A percentile compares a stretch with the other conserved stretches of the same genome.
These are phyloP conservation scores for Allolobophora icterica DNA, from an alignment of 2,888 invertebrate genomes.

Conservation along the genomic window DNA sequence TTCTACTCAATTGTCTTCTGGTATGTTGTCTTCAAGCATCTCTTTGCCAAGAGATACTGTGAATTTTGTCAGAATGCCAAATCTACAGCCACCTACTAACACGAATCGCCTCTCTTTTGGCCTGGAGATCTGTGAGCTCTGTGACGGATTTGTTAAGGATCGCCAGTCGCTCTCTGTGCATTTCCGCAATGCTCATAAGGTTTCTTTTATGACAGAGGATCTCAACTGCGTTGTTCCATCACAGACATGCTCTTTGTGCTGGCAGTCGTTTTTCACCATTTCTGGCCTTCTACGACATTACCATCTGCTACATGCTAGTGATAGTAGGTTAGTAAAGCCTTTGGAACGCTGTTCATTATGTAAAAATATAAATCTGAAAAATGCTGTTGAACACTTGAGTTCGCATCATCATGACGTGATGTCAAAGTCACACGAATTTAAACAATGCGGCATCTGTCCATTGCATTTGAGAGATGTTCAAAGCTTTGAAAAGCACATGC, in stretches of 20 bases:
- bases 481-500: slow-evolving; percentile 19
- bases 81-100: background rate
- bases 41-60: background rate
- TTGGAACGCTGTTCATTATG: background rate
- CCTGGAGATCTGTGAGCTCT: slow-evolving; percentile 8
- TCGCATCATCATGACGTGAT: background rate
- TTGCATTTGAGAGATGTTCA: background rate
- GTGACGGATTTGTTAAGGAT: slow-evolving; percentile 22
- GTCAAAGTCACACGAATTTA: background rate
- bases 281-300: slow-evolving; percentile 15
- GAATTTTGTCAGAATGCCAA: background rate
- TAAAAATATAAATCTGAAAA: background rate
- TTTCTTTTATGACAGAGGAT: background rate
- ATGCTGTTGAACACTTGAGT: background rate
- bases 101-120: background rate
- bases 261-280: slow-evolving; percentile 7
- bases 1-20: background rate
- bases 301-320: background rate
- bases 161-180: slow-evolving; percentile 1
- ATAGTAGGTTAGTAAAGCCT: background rate
- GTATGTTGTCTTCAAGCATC: background rate
- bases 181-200: background rate
- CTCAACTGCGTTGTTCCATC: background rate
- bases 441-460: background rate
- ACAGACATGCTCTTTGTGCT: background rate